These are phyloP conservation scores for Poeciliopsis presidionis DNA, from an alignment of 2,797 vertebrate genomes.

Conservation along the genomic window DNA sequence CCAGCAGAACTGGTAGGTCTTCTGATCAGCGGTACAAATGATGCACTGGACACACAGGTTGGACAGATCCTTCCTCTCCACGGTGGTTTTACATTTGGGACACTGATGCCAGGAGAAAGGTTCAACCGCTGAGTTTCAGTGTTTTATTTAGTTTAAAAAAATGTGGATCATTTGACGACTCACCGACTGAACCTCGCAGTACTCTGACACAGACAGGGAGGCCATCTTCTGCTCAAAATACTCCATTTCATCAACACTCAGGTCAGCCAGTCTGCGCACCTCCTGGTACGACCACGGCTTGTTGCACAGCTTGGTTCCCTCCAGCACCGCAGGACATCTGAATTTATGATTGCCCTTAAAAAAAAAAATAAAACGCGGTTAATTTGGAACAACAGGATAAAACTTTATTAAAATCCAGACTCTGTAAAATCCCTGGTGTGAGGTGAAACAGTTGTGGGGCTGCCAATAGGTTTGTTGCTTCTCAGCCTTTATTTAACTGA, in stretches of 20 bases:
- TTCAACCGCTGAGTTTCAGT: not conserved
- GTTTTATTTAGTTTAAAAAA: not conserved
- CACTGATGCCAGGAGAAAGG: conserved; percentile 28
- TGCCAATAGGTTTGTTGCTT: not conserved
- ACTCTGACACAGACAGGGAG: conserved; percentile 49
- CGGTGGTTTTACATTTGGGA: conserved; percentile 49
- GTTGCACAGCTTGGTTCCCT: conserved; percentile 20
- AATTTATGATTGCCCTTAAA: conserved; percentile 59
- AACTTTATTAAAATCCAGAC: not conserved
- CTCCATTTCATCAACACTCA: conserved; percentile 69
- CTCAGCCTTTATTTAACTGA: not conserved
- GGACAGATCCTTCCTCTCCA: conserved; percentile 48
- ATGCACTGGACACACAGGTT: conserved; percentile 62
- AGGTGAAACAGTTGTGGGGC: not conserved
- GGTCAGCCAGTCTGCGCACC: conserved; percentile 70
- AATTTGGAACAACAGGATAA: not conserved
- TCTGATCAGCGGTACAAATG: conserved; percentile 43
- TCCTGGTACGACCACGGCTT: conserved; percentile 70
- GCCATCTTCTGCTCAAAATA: conserved; percentile 72
- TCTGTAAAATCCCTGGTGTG: not conserved
- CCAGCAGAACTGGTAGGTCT: conserved; percentile 65
- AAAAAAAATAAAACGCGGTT: not conserved
- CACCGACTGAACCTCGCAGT: conserved; percentile 24
- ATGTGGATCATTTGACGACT: not conserved
- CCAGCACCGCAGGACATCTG: conserved; percentile 38